Evolutionary conservation across 2,113 vertebrate genomes (phyloP).

Genomic region (Rhinoptilus africanus): DNA sequence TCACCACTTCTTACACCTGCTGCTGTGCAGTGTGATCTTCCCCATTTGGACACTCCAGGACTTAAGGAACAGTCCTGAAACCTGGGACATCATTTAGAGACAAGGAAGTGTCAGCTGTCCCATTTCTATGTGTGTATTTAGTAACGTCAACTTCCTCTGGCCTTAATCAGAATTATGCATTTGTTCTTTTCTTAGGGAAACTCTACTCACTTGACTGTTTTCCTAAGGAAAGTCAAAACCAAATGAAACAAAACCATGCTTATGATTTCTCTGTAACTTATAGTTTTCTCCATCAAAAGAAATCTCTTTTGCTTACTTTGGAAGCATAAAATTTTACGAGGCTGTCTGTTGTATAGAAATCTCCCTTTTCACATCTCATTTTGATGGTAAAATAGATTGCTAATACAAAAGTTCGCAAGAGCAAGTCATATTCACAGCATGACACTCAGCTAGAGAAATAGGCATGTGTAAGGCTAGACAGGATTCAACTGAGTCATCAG

Average conservation of each 20-base stretch:
- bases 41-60: background rate
- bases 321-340: background rate
- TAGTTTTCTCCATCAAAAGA: background rate
- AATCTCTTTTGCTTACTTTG: background rate
- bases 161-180: background rate
- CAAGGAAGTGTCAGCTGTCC: background rate
- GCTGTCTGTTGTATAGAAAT: background rate
- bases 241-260: background rate
- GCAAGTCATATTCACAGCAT: background rate
- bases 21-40: background rate
- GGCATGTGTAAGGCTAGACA: background rate
- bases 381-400: background rate
- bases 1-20: background rate
- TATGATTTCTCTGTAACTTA: background rate
- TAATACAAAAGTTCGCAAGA: background rate
- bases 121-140: background rate
- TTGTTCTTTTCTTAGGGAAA: background rate
- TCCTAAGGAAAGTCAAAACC: background rate
- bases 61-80: background rate
- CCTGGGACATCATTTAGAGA: background rate
- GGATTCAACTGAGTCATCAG: background rate
- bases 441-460: background rate
- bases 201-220: background rate
- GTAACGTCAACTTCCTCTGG: background rate
- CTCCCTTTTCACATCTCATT: background rate